Conservation (phyloP, 2,797 vertebrate genomes). For the Acomys russatus region DNA sequence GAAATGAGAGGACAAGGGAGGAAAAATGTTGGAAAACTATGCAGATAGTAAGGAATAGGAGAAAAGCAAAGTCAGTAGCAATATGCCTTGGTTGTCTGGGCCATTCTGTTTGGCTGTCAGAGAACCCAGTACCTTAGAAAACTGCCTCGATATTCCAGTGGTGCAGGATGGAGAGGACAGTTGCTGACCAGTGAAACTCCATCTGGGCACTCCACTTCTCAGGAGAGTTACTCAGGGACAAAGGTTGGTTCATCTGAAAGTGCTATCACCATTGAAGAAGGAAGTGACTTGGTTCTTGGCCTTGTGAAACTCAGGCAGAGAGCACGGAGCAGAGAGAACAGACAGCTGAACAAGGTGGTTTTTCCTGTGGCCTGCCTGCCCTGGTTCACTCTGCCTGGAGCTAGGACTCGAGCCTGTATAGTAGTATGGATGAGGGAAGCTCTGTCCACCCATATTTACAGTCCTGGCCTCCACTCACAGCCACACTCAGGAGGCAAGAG, state of each 20-base stretch:
- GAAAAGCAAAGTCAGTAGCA: neutral
- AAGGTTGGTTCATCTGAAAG: neutral
- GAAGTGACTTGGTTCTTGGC: neutral
- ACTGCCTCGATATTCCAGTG: neutral
- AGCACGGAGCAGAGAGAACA: neutral
- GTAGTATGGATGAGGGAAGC: neutral
- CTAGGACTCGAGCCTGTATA: neutral
- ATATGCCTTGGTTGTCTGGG: too few relatives aligned
- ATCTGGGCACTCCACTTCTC: neutral
- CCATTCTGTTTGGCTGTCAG: neutral
- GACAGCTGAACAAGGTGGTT: fast-evolving
- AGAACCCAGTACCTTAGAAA: neutral
- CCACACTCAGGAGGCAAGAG: neutral
- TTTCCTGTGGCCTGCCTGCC: neutral
- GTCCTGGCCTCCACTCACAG: neutral
- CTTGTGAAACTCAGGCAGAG: neutral
- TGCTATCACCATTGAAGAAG: neutral
- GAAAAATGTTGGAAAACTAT: neutral
- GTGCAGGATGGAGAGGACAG: neutral
- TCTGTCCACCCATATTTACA: neutral
- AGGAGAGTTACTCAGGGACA: neutral
- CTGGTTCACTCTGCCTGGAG: fast-evolving
- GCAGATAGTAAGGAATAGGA: slow-evolving; percentile 1
- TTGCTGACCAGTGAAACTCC: neutral
- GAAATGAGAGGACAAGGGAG: slow-evolving; percentile 4